phyloP scores from a whole-genome alignment of 2,888 invertebrate genomes.

The Metellina segmentata region DNA sequence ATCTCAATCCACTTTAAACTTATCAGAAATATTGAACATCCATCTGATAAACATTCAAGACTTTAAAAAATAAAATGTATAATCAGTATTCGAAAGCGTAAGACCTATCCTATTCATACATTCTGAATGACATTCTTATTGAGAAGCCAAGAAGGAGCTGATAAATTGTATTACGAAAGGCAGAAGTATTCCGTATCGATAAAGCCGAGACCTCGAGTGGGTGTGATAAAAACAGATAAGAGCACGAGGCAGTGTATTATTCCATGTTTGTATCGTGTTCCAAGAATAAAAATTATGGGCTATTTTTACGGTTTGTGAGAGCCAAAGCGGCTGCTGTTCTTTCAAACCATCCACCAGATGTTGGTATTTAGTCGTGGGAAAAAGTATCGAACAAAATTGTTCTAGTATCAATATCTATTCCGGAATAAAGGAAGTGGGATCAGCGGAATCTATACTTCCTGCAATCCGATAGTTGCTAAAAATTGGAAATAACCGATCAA shows the following conservation, averaged over 20 bases:
- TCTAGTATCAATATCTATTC: too few relatives aligned
- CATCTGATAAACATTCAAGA: neutral
- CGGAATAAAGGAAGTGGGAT: too few relatives aligned
- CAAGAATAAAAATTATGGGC: too few relatives aligned
- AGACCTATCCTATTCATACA: neutral
- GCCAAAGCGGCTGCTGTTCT: too few relatives aligned
- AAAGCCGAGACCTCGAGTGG: neutral
- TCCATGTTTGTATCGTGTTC: too few relatives aligned
- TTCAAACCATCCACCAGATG: too few relatives aligned
- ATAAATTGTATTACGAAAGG: neutral
- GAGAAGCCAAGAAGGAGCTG: neutral
- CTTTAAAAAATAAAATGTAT: neutral
- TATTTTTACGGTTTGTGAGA: too few relatives aligned
- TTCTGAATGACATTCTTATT: neutral
- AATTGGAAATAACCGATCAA: too few relatives aligned
- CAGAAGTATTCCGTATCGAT: neutral
- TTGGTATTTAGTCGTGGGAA: too few relatives aligned
- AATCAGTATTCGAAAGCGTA: neutral
- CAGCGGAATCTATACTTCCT: too few relatives aligned
- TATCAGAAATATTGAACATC: neutral
- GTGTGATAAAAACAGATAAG: neutral
- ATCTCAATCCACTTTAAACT: neutral
- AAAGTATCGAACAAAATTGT: too few relatives aligned
- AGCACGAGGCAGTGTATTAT: neutral
- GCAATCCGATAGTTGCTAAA: too few relatives aligned